These are phyloP conservation scores for Notolabrus celidotus DNA, from an alignment of 2,797 vertebrate species.

Conservation along the genomic window DNA sequence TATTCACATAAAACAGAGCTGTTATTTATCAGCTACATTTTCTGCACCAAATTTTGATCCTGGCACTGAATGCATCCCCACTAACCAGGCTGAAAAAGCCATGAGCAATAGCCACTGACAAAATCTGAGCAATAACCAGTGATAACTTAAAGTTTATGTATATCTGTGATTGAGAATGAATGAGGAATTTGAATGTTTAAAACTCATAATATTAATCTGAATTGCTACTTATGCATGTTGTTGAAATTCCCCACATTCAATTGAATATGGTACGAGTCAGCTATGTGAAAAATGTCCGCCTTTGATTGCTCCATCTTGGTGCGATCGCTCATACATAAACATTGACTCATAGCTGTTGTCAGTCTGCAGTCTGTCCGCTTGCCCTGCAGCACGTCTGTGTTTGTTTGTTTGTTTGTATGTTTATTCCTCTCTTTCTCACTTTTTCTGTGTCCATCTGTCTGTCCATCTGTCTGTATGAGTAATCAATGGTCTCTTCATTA, in stretches of 20 bases:
- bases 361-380: neutral
- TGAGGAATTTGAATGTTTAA: neutral
- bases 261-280: constrained; percentile 6
- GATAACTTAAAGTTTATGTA: neutral
- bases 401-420: constrained; percentile 43
- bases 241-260: too few relatives aligned
- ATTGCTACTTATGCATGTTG: neutral
- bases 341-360: constrained; percentile 8
- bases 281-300: constrained; percentile 8
- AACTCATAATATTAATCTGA: neutral
- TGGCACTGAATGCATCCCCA: neutral
- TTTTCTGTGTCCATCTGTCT: constrained; percentile 60
- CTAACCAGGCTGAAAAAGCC: neutral
- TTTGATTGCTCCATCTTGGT: constrained; percentile 6
- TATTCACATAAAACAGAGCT: too few relatives aligned
- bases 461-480: constrained; percentile 65
- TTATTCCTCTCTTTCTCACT: constrained; percentile 38
- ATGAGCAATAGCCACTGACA: too few relatives aligned
- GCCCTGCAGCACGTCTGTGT: neutral
- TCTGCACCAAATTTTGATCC: too few relatives aligned
- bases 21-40: too few relatives aligned
- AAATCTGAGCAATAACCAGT: too few relatives aligned
- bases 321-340: neutral
- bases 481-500: constrained; percentile 82
- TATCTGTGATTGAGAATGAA: neutral